Evolutionary conservation across 2,888 invertebrate species (phyloP).

Genomic region (Cecidostiba fungosa): DNA sequence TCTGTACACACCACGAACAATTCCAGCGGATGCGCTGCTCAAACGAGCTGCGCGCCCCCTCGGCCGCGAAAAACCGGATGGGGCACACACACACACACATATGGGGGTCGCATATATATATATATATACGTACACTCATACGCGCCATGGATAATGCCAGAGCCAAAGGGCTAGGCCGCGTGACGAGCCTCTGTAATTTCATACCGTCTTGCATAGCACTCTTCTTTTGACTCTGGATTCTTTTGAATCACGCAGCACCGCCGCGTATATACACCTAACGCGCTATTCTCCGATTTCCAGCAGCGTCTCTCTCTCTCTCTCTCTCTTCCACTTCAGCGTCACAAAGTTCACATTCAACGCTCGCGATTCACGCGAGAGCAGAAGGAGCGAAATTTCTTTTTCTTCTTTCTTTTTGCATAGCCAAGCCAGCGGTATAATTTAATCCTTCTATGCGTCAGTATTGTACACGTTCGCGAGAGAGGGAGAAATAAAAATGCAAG

Average conservation of each 20-base stretch:
- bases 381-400: background rate
- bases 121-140: background rate
- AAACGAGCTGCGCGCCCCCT: background rate
- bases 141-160: background rate
- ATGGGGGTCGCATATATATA: background rate
- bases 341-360: constrained; percentile 12
- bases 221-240: constrained; percentile 14
- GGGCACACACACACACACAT: background rate
- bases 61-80: background rate
- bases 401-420: background rate
- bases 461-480: background rate
- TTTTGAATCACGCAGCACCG: background rate
- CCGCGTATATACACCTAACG: background rate
- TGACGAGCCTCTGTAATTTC: constrained; percentile 49
- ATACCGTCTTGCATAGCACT: constrained; percentile 22
- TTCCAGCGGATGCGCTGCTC: background rate
- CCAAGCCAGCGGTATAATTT: background rate
- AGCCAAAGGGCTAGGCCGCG: background rate
- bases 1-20: constrained; percentile 13
- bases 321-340: background rate
- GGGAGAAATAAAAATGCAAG: constrained; percentile 6
- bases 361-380: background rate
- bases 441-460: background rate
- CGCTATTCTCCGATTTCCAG: constrained; percentile 43
- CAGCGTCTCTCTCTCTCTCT: background rate